phyloP scores from a whole-genome alignment of 2,888 invertebrate genomes.

The Tetropium fuscum region DNA sequence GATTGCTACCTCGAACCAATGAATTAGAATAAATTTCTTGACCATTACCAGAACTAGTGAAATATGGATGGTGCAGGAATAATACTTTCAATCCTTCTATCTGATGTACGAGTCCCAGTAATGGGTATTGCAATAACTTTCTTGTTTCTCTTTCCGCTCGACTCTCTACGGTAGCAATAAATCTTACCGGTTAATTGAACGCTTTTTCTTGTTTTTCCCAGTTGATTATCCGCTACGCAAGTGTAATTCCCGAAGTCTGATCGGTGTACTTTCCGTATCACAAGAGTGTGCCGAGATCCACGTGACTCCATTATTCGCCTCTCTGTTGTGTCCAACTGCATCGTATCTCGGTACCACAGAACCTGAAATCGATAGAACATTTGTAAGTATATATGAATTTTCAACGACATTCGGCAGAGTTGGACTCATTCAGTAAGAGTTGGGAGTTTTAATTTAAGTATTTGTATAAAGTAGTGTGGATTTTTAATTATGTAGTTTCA shows the following conservation, averaged over 20 bases:
- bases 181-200: constrained; percentile 73
- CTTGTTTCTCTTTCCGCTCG: constrained; percentile 30
- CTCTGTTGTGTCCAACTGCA: constrained; percentile 77
- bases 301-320: constrained; percentile 75
- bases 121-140: constrained; percentile 42
- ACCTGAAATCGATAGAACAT: too few species aligned
- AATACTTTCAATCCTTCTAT: constrained; percentile 14
- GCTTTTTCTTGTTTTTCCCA: constrained; percentile 75
- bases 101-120: constrained; percentile 19
- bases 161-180: constrained; percentile 42
- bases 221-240: constrained; percentile 77
- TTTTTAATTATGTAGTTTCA: too few species aligned
- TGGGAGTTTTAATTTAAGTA: too few species aligned
- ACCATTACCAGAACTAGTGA: constrained; percentile 1
- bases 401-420: too few species aligned
- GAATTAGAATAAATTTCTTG: constrained; percentile 1
- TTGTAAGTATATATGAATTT: too few species aligned
- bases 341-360: constrained; percentile 76
- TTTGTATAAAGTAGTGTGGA: too few species aligned
- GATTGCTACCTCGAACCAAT: not conserved
- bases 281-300: constrained; percentile 75
- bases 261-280: constrained; percentile 75
- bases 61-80: not conserved
- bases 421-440: too few species aligned
- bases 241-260: constrained; percentile 79